phyloP scores from a whole-genome alignment of 1,140 invertebrate genomes.

The Pemphigus obesinymphae region DNA sequence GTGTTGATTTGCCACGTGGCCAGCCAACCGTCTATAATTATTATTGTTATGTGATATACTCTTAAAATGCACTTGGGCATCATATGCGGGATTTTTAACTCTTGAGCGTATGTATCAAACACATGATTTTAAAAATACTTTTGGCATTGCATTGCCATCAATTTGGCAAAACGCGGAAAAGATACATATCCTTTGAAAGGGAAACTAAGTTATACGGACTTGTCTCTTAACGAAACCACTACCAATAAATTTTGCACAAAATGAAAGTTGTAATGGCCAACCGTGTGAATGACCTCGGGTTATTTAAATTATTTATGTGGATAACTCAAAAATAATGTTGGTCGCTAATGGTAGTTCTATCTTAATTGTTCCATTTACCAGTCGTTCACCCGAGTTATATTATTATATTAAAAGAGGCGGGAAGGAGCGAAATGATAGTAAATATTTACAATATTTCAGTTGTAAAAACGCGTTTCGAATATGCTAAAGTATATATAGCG shows the following conservation, averaged over 20 bases:
- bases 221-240: not conserved
- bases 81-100: not conserved
- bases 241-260: not conserved
- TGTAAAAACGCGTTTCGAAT: not conserved
- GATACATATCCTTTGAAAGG: not conserved
- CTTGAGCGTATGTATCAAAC: not conserved
- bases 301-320: not conserved
- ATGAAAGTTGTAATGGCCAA: not conserved
- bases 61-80: not conserved
- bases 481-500: not conserved
- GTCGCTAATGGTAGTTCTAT: not conserved
- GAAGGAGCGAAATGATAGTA: not conserved
- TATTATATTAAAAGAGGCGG: not conserved
- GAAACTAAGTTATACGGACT: not conserved
- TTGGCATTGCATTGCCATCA: not conserved
- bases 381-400: not conserved
- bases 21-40: not conserved
- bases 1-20: not conserved
- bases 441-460: slow-evolving; percentile 4
- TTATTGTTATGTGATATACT: not conserved
- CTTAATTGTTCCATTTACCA: not conserved
- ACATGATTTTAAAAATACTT: not conserved
- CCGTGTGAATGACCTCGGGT: slow-evolving; percentile 20
- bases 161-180: slow-evolving; percentile 4
- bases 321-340: slow-evolving; percentile 5